Base-by-base conservation (phyloP, 2,797 vertebrate species). In the Micrastur ruficollis region DNA sequence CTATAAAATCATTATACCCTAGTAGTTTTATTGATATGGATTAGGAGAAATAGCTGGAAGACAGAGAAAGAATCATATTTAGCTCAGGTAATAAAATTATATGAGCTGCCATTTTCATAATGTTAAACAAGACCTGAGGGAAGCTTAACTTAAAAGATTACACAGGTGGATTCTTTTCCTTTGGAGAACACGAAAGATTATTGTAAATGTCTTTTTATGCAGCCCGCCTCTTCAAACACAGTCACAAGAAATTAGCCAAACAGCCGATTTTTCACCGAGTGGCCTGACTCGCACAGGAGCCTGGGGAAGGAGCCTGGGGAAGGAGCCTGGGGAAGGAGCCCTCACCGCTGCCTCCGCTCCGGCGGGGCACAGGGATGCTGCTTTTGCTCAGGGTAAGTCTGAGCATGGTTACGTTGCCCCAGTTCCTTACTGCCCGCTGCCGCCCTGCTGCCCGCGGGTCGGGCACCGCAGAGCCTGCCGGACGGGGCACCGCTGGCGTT, bases 41-140 rank as follows among this genome's bases (percentile, higher is more conserved):
- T 96, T 94, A 96, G 62, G 78, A 89, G 21, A 82, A 96, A 92
- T 87, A 93, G 58, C 85, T 94, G 91, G 58, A 84, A 95, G 90
- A 94, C 91, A 96, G 89, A 91, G 79, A 93, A 95, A 52, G 59
- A 97, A 95, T 94, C 86, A 95, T 93, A 96, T 96, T 91, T 96
- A 96, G 81, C 85, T 82, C 74, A 76, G 82, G 90, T 79, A 96
- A 96, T 96, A 97, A 96, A 97, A 95, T 86, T 93, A 95, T 96
- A 97, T 85, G 80, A 95, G 90, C 83, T 95, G 76, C 86, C 85
- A 95, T 95, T 96, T 96, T 95, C 89, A 89, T 95, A 96, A 95
- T 82, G 78, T 94, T 96, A 96, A 97, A 94, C 79, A 89, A 97
- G 93, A 95, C 94, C 89, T 80, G 82, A 93, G 90, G 91, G 87